These are phyloP conservation scores for Galemys pyrenaicus DNA, from an alignment of 2,113 vertebrate species.

Conservation along the genomic window DNA sequence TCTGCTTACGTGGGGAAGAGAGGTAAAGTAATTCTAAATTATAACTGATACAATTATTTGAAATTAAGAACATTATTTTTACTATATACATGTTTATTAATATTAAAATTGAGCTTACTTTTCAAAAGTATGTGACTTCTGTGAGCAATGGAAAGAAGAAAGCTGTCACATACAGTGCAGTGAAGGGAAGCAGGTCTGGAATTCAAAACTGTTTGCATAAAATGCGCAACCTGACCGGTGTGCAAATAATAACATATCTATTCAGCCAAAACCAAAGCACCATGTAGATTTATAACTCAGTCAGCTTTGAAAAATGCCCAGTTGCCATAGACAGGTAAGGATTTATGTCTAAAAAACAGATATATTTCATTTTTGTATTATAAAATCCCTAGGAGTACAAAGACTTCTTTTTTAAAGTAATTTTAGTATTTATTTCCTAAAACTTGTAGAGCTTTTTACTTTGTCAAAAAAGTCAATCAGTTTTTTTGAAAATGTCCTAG, in stretches of 20 bases:
- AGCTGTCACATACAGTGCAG: neutral
- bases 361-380: slow-evolving; percentile 66
- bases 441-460: slow-evolving; percentile 18
- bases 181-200: neutral
- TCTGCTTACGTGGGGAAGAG: neutral
- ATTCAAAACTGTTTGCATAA: slow-evolving; percentile 49
- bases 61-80: slow-evolving; percentile 14
- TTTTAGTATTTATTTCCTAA: slow-evolving; percentile 56
- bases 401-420: slow-evolving; percentile 50
- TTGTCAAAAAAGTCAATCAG: slow-evolving; percentile 24
- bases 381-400: slow-evolving; percentile 1
- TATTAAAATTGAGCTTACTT: slow-evolving; percentile 27
- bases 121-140: slow-evolving; percentile 31
- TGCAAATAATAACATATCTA: slow-evolving; percentile 31
- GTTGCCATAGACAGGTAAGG: slow-evolving; percentile 49
- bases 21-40: neutral
- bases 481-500: slow-evolving; percentile 39
- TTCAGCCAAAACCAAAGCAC: slow-evolving; percentile 17
- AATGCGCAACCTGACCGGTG: slow-evolving; percentile 3
- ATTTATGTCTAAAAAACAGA: slow-evolving; percentile 61
- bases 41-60: neutral
- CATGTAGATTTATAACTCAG: slow-evolving; percentile 50
- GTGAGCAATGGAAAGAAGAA: slow-evolving; percentile 45
- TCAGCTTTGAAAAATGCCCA: slow-evolving; percentile 52
- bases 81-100: neutral